Evolutionary conservation across 2,888 invertebrate genomes (phyloP).

Genomic region (Pantelozetes paolii): DNA sequence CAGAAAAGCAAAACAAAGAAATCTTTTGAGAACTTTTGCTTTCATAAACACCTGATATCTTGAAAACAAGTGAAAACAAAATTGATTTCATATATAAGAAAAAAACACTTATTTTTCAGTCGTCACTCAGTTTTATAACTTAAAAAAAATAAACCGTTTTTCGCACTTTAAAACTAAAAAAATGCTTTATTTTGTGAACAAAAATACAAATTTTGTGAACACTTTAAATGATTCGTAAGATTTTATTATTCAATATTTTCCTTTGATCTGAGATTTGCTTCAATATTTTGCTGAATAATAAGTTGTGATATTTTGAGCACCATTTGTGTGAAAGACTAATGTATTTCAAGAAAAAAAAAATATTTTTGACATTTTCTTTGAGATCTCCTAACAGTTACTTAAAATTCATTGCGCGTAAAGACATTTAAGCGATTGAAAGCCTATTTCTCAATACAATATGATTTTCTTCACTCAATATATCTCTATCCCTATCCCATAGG

Average conservation of each 20-base stretch:
- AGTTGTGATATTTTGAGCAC: not conserved
- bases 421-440: conserved; percentile 6
- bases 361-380: conserved; percentile 1
- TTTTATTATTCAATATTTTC: no score
- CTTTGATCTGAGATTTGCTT: no score
- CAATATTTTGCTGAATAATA: not conserved
- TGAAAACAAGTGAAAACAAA: not conserved
- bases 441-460: not conserved
- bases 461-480: not conserved
- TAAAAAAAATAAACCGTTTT: no score
- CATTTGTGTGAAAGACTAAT: not conserved
- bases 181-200: no score
- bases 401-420: conserved; percentile 15
- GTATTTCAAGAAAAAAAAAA: not conserved
- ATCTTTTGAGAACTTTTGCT: not conserved
- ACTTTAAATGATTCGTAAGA: no score
- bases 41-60: not conserved
- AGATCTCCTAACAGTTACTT: conserved; percentile 3
- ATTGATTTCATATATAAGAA: not conserved
- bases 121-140: no score
- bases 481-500: conserved; percentile 1
- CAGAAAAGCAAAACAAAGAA: not conserved
- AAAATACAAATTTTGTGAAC: no score
- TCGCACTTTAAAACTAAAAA: no score
- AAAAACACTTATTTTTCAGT: no score